These are phyloP conservation scores for Magallana nippona DNA, from an alignment of 2,888 invertebrate species.

Conservation along the genomic window DNA sequence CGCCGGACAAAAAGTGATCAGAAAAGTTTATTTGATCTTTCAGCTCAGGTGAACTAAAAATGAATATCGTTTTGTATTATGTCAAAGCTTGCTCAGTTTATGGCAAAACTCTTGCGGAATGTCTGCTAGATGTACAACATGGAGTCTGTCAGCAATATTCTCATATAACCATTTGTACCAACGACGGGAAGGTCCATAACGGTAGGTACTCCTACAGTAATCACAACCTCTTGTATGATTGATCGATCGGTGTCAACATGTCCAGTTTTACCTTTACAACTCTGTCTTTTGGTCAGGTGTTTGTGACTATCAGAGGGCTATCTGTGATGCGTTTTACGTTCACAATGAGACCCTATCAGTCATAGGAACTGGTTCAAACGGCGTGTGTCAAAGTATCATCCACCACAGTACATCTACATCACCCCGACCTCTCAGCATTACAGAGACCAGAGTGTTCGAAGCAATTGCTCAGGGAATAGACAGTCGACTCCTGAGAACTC, in stretches of 20 bases:
- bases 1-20: too few species aligned
- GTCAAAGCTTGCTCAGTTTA: background rate
- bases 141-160: background rate
- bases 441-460: slow-evolving; percentile 47
- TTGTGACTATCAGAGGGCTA: slow-evolving; percentile 12
- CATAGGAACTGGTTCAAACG: background rate
- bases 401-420: slow-evolving; percentile 4
- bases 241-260: too few species aligned
- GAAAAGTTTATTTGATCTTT: too few species aligned
- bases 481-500: slow-evolving; percentile 53
- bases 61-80: too few species aligned
- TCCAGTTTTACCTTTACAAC: too few species aligned
- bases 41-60: too few species aligned
- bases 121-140: background rate
- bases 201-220: background rate
- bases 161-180: slow-evolving; percentile 8
- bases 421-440: slow-evolving; percentile 27
- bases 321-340: background rate
- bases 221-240: too few species aligned
- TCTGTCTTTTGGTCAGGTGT: background rate
- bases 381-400: background rate
- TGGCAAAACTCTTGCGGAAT: background rate
- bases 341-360: background rate
- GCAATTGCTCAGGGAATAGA: slow-evolving; percentile 63
- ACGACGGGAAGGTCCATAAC: background rate